phyloP scores from a whole-genome alignment of 2,113 vertebrate species.

The Apeltes quadracus region DNA sequence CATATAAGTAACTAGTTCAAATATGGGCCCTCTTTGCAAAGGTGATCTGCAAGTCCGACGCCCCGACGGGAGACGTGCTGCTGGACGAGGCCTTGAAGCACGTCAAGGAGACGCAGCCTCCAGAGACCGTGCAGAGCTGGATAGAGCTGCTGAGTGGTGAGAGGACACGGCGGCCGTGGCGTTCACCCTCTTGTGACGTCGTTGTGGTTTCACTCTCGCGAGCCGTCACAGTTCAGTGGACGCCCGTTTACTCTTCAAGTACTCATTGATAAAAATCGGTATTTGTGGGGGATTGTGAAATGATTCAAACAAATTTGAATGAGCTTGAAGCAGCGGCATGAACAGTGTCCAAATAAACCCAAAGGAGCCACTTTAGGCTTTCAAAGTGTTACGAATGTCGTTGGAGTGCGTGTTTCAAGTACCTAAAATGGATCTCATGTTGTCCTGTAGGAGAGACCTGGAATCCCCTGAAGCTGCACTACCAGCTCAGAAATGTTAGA shows the following conservation, averaged over 20 bases:
- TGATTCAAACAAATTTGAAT: not conserved
- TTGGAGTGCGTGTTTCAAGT: not conserved
- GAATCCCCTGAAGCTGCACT: constrained; percentile 97
- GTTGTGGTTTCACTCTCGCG: not conserved
- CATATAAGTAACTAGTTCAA: constrained; percentile 6
- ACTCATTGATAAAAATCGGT: not conserved
- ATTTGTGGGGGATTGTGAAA: not conserved
- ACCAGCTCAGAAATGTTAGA: constrained; percentile 93
- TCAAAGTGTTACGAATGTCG: not conserved
- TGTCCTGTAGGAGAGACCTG: constrained; percentile 90
- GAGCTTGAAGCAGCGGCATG: not conserved
- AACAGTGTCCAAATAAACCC: not conserved
- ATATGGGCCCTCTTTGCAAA: constrained; percentile 53
- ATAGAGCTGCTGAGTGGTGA: constrained; percentile 98
- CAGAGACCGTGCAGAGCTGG: constrained; percentile 98
- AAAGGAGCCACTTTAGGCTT: not conserved
- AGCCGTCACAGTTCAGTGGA: not conserved
- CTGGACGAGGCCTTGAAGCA: constrained; percentile 98
- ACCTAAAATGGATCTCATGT: not conserved
- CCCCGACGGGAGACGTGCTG: constrained; percentile 95
- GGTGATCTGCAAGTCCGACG: constrained; percentile 98
- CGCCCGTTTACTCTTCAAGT: not conserved
- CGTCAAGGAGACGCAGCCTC: constrained; percentile 96
- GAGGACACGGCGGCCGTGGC: constrained; percentile 41
- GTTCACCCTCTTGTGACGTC: not conserved